Percentiles rank a stretch among this genome's conserved stretches.
phyloP scores from a whole-genome alignment of 2,797 vertebrate species.

The Nannoperca australis region DNA sequence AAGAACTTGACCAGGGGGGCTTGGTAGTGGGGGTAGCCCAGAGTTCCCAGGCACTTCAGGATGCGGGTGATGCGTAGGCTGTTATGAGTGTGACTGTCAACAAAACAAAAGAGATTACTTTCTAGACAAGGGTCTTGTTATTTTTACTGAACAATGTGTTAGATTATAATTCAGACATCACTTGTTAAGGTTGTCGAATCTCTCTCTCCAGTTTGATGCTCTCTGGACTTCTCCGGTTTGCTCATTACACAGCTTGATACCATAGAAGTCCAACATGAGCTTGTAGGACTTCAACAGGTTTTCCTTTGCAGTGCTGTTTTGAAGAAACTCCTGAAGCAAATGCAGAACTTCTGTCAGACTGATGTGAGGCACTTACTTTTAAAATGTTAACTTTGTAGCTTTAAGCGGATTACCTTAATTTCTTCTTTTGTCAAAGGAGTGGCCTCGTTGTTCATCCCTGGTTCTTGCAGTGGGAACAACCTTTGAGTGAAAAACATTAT shows the following conservation, averaged over 20 bases:
- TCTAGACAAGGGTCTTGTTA: accelerated
- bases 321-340: constrained; percentile 82
- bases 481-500: constrained; percentile 69
- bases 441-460: constrained; percentile 89
- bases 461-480: constrained; percentile 95
- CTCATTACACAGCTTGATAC: constrained; percentile 81
- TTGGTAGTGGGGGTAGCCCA: constrained; percentile 89
- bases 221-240: constrained; percentile 83
- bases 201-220: constrained; percentile 82
- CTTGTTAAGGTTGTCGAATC: constrained; percentile 91
- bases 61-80: constrained; percentile 95
- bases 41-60: constrained; percentile 93
- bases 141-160: neutral
- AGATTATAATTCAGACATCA: constrained; percentile 56
- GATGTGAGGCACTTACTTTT: neutral
- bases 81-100: constrained; percentile 90
- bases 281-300: constrained; percentile 88
- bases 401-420: constrained; percentile 83
- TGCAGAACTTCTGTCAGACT: neutral
- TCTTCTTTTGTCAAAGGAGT: constrained; percentile 85
- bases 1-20: constrained; percentile 92
- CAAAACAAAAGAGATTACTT: neutral
- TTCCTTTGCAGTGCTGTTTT: constrained; percentile 62
- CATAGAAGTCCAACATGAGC: constrained; percentile 97
- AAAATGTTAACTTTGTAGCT: neutral